Percentiles rank a stretch among this genome's conserved stretches.
Conservation (phyloP, 2,113 vertebrate genomes). For the Halichoeres trimaculatus region DNA sequence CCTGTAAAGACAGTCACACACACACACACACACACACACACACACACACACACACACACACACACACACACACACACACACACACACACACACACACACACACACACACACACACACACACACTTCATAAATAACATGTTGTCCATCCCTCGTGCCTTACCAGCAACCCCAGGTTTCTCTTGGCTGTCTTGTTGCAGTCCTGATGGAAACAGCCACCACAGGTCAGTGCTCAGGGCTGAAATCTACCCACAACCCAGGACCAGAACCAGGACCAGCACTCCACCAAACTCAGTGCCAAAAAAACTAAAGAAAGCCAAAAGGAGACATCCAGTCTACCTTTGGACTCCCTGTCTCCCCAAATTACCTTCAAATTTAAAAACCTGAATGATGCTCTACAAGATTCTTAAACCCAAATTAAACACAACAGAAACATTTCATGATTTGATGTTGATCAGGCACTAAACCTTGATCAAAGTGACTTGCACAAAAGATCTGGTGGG, state of each 20-base stretch:
- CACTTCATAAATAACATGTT: neutral
- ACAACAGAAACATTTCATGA: constrained; percentile 1
- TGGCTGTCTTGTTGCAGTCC: constrained; percentile 73
- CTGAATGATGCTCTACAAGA: neutral
- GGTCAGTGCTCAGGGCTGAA: constrained; percentile 59
- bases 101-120: neutral
- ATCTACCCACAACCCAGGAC: constrained; percentile 52
- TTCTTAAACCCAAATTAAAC: neutral
- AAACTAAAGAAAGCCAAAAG: constrained; percentile 67
- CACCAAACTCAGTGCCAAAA: constrained; percentile 41
- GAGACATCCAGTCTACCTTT: constrained; percentile 52
- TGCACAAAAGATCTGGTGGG: neutral
- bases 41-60: neutral
- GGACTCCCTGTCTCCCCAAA: constrained; percentile 65
- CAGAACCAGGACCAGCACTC: constrained; percentile 43
- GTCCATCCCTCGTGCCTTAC: constrained; percentile 74
- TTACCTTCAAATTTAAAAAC: constrained; percentile 16
- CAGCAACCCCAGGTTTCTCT: constrained; percentile 78
- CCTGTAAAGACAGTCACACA: too few relatives aligned
- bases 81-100: neutral
- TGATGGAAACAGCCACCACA: constrained; percentile 77
- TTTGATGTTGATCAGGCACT: constrained; percentile 18
- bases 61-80: neutral
- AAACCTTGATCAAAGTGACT: neutral
- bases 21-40: neutral